These are phyloP conservation scores for Zaprionus ornatus DNA, from an alignment of 1,140 invertebrate genomes.

Conservation along the genomic window DNA sequence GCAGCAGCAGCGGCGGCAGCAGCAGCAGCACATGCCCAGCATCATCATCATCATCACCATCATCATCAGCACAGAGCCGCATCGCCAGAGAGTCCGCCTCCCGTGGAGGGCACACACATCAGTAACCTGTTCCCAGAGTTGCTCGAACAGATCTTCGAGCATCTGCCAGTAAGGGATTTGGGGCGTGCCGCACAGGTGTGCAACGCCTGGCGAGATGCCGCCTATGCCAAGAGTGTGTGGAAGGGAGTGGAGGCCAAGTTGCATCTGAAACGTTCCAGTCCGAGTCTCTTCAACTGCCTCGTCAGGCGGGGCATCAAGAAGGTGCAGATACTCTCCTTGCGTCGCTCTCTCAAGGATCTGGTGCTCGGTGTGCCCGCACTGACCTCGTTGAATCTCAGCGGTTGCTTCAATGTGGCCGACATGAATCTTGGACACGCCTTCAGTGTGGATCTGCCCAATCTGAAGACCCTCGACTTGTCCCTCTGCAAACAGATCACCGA, in stretches of 20 bases:
- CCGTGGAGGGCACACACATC: conserved; percentile 89
- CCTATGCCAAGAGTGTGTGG: conserved; percentile 96
- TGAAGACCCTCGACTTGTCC: conserved; percentile 93
- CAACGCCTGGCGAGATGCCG: conserved; percentile 94
- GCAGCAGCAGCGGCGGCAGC: conserved; percentile 75
- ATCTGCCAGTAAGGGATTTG: conserved; percentile 94
- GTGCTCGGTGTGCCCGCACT: conserved; percentile 93
- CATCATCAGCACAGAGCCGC: conserved; percentile 85
- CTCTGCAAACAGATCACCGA: conserved; percentile 98
- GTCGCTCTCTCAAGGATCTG: conserved; percentile 93
- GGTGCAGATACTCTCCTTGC: conserved; percentile 94
- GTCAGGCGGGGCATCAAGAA: conserved; percentile 93
- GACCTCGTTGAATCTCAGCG: conserved; percentile 94
- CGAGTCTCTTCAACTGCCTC: conserved; percentile 93
- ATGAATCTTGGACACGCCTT: conserved; percentile 92
- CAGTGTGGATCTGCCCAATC: conserved; percentile 88
- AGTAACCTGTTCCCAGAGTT: conserved; percentile 96
- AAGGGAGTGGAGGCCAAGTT: conserved; percentile 95
- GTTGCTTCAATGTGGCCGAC: conserved; percentile 96
- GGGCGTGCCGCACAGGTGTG: conserved; percentile 96
- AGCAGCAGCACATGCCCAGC: conserved; percentile 70
- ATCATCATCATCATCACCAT: conserved; percentile 75
- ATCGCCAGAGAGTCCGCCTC: conserved; percentile 72
- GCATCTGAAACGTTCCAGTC: conserved; percentile 92
- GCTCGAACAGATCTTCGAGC: conserved; percentile 95